phyloP scores from a whole-genome alignment of 2,888 invertebrate genomes.

The Encarsia formosa region DNA sequence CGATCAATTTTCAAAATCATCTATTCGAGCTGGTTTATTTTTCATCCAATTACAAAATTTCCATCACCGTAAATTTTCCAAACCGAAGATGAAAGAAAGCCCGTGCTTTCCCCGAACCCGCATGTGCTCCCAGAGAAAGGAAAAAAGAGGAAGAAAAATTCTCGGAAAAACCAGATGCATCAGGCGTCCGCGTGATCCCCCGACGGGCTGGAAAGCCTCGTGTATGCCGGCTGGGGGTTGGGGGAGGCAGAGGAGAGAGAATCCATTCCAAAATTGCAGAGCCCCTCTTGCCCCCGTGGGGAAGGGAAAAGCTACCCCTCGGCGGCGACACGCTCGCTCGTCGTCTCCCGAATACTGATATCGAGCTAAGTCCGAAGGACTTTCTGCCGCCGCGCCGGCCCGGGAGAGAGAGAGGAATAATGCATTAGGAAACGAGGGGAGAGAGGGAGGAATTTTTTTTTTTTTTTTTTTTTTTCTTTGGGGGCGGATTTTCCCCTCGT shows the following conservation, averaged over 20 bases:
- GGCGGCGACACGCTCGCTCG: constrained; percentile 32
- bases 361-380: constrained; percentile 46
- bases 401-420: too few relatives aligned
- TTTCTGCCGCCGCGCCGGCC: too few relatives aligned
- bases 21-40: too few relatives aligned
- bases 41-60: too few relatives aligned
- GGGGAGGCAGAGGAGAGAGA: constrained; percentile 34
- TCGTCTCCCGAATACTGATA: constrained; percentile 50
- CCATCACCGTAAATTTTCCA: too few relatives aligned
- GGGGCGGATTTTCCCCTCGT: too few relatives aligned
- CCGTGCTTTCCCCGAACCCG: background rate
- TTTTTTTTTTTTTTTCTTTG: too few relatives aligned
- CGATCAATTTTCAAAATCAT: too few relatives aligned
- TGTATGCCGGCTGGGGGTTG: too few relatives aligned
- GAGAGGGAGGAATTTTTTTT: too few relatives aligned
- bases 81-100: constrained; percentile 33
- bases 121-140: background rate
- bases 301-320: constrained; percentile 45
- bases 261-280: constrained; percentile 52
- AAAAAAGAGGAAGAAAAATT: constrained; percentile 6
- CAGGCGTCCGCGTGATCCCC: background rate
- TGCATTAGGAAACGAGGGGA: too few relatives aligned
- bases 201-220: too few relatives aligned
- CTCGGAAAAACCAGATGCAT: constrained; percentile 13
- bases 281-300: constrained; percentile 43